Percentiles rank a stretch among this genome's conserved stretches.
These are phyloP conservation scores for Melanotaenia pygmaea DNA, from an alignment of 2,797 vertebrate species.

Conservation along the genomic window DNA sequence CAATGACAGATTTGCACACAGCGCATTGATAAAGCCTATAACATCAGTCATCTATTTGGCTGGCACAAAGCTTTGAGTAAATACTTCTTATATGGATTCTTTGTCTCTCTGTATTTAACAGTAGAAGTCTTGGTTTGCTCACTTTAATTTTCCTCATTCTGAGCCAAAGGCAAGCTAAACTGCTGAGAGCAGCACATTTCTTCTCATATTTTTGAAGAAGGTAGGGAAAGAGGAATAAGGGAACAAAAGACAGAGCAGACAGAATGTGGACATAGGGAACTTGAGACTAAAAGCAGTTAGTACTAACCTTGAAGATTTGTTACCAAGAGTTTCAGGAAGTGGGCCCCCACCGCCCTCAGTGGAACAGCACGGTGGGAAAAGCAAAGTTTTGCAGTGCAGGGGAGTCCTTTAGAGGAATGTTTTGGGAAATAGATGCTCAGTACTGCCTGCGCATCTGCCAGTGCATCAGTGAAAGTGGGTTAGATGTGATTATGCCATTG, in stretches of 20 bases:
- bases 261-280: slow-evolving; percentile 22
- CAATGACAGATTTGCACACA: slow-evolving; percentile 27
- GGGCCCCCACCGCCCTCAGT: background rate
- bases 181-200: slow-evolving; percentile 50
- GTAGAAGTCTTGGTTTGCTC: slow-evolving; percentile 1
- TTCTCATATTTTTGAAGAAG: slow-evolving; percentile 20
- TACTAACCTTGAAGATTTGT: slow-evolving; percentile 44
- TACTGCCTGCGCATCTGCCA: background rate
- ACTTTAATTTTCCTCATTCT: slow-evolving; percentile 32
- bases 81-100: background rate
- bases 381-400: background rate
- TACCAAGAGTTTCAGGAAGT: slow-evolving; percentile 53
- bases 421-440: background rate
- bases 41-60: slow-evolving; percentile 20
- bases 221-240: slow-evolving; percentile 19
- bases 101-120: slow-evolving; percentile 4
- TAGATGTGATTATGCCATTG: background rate
- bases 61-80: slow-evolving; percentile 19
- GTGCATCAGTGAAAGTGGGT: background rate
- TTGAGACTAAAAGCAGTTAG: slow-evolving; percentile 34
- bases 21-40: slow-evolving; percentile 24
- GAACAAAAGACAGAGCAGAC: slow-evolving; percentile 16
- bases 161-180: slow-evolving; percentile 13
- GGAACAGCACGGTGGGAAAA: slow-evolving; percentile 8
- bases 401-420: background rate